Evolutionary conservation across 2,797 vertebrate species (phyloP).

Genomic region (Sebastolobus alascanus): DNA sequence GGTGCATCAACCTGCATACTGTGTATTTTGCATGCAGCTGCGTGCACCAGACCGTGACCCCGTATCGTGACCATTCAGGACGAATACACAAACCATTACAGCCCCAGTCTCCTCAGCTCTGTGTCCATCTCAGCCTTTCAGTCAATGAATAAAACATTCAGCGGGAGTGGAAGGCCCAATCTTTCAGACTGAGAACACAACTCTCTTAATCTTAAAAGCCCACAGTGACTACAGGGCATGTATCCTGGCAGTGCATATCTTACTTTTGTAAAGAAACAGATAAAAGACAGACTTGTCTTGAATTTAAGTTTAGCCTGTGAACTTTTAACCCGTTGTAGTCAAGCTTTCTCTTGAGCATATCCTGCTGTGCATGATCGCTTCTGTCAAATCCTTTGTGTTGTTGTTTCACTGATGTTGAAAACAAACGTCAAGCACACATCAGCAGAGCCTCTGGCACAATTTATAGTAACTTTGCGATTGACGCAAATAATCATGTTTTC

Average conservation of each 20-base stretch:
- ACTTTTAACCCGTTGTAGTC: neutral
- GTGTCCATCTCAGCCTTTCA: slow-evolving; percentile 18
- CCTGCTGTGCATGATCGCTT: neutral
- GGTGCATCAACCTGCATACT: neutral
- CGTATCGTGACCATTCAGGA: neutral
- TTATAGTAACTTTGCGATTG: neutral
- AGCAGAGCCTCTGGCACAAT: neutral
- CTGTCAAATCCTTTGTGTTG: neutral
- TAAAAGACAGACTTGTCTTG: slow-evolving; percentile 4
- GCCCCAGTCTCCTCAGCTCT: neutral
- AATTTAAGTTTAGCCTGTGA: slow-evolving; percentile 10
- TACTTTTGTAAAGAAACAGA: slow-evolving; percentile 16
- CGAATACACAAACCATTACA: neutral
- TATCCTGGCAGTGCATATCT: slow-evolving; percentile 3
- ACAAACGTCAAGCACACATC: neutral
- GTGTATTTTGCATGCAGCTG: neutral
- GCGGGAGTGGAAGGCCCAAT: slow-evolving; percentile 5
- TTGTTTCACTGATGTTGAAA: neutral
- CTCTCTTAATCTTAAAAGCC: slow-evolving; percentile 31
- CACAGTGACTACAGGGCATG: neutral
- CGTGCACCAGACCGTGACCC: neutral
- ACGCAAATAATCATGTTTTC: neutral
- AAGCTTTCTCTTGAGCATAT: neutral
- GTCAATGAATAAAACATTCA: slow-evolving; percentile 37
- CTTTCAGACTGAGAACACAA: slow-evolving; percentile 25